These are phyloP conservation scores for Leptinotarsa tumamoca DNA, from an alignment of 2,888 invertebrate species.

Conservation along the genomic window DNA sequence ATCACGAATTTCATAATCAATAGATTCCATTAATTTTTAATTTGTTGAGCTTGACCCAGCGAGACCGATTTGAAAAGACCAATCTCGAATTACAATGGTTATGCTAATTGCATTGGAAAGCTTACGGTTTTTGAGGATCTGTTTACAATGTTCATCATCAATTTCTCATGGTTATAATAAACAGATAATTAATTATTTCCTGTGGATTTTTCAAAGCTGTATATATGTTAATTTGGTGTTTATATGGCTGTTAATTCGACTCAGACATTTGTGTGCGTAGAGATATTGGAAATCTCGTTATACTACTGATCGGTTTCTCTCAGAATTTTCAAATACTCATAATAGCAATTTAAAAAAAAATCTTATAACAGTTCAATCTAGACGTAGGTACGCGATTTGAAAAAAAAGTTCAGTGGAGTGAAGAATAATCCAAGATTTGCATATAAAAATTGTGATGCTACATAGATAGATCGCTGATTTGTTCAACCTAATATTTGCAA, in stretches of 20 bases:
- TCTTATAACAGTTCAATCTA: too few species aligned
- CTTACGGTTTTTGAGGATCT: slow-evolving; percentile 21
- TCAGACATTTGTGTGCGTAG: neutral
- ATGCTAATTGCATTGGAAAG: slow-evolving; percentile 20
- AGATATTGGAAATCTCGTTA: neutral
- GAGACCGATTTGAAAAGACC: slow-evolving; percentile 13
- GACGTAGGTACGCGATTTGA: too few species aligned
- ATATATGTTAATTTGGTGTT: slow-evolving; percentile 5
- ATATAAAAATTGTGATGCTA: too few species aligned
- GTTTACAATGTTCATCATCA: slow-evolving; percentile 19
- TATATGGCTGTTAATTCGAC: slow-evolving; percentile 5
- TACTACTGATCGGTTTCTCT: neutral
- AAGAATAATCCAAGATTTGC: too few species aligned
- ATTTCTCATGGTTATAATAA: slow-evolving; percentile 24
- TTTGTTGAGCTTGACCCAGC: slow-evolving; percentile 12
- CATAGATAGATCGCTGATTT: too few species aligned
- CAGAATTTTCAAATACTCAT: too few species aligned
- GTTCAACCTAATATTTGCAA: too few species aligned
- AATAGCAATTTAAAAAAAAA: too few species aligned
- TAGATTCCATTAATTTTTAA: slow-evolving; percentile 14
- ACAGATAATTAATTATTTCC: slow-evolving; percentile 26
- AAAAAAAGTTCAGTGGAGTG: too few species aligned
- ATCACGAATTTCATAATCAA: slow-evolving; percentile 4
- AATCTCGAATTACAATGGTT: slow-evolving; percentile 19
- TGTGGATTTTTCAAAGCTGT: slow-evolving; percentile 3